Evolutionary conservation across 2,113 vertebrate species (phyloP), one percentile per base, ranked within the genome.

Genomic region (Halcyon senegalensis): DNA sequence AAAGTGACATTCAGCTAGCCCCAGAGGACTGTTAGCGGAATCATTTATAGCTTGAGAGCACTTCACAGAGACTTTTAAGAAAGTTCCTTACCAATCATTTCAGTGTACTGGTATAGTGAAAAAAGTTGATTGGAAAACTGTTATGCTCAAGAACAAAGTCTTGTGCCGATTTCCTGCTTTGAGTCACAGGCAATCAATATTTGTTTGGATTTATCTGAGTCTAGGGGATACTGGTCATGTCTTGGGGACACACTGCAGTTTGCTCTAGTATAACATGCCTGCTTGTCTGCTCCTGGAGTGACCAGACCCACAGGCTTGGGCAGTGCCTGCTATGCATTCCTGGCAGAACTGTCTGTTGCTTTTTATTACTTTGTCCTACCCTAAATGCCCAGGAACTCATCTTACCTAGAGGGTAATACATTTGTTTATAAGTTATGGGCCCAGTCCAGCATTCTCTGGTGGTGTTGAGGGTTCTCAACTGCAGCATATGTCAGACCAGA

Each of bases 1-100:
- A 11, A 89, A 89, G 77, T 76, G 92, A 62, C 77, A 82, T 94
- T 96, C 56, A 89, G 80, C 68, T 37, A n/a, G 51, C 37, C 58
- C 87, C 66, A 84, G 75, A 88, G 69, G 48, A 51, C 76, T 59
- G 16, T 28, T 50, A 35, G 74, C 51, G 68, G 64, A 78, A 58
- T 89, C 66, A 62, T 85, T 89, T 76, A 21, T 1, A 39, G 70
- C 78, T 66, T 41, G 53, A 87, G 58, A 91, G 78, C 37, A 16
- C 66, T 53, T 66, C 77, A 60, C 11, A 69, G 76, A 89, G 60
- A n/a, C 59, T 59, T 77, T 12, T 12, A 10, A 73, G 31, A 55
- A 76, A 89, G 33, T 60, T 89, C 50, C 33, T 81, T 44, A 21
- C 43, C 68, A 70, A 0, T 46, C 79, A 10, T 11, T 66, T 10